A percentile compares a stretch with the other conserved stretches of the same genome.
These are phyloP conservation scores for Itoplectis maculator DNA, from an alignment of 2,888 invertebrate genomes.

Conservation along the genomic window DNA sequence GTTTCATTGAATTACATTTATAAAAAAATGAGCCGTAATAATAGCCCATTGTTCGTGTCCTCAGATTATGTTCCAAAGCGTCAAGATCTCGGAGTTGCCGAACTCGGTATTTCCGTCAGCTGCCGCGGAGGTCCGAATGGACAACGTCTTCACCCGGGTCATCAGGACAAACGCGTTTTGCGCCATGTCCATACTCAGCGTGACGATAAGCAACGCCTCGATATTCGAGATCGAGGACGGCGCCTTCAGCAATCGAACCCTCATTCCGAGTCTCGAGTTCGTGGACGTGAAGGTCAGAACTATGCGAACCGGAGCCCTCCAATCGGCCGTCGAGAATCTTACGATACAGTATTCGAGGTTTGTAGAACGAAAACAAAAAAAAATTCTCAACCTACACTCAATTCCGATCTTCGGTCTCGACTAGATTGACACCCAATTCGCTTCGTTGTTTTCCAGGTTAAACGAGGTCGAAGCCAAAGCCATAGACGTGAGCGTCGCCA, in stretches of 20 bases:
- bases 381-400: too few species aligned
- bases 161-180: constrained; percentile 89
- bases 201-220: constrained; percentile 88
- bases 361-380: too few species aligned
- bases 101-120: constrained; percentile 88
- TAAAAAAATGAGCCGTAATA: neutral
- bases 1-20: neutral
- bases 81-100: constrained; percentile 87
- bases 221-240: constrained; percentile 87
- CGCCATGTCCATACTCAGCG: constrained; percentile 88
- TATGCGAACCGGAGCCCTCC: constrained; percentile 87
- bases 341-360: constrained; percentile 89
- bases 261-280: constrained; percentile 88
- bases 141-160: constrained; percentile 86
- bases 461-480: constrained; percentile 87
- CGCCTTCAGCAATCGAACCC: constrained; percentile 88
- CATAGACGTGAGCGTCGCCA: constrained; percentile 88
- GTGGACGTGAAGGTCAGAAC: constrained; percentile 86
- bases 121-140: constrained; percentile 87
- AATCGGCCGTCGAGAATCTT: constrained; percentile 88
- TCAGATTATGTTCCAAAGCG: constrained; percentile 89
- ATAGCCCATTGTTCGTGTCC: too few species aligned
- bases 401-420: too few species aligned
- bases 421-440: too few species aligned
- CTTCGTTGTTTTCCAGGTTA: constrained; percentile 85